Base-by-base conservation (phyloP, 1,140 invertebrate species). In the Platyscapa corneri region DNA sequence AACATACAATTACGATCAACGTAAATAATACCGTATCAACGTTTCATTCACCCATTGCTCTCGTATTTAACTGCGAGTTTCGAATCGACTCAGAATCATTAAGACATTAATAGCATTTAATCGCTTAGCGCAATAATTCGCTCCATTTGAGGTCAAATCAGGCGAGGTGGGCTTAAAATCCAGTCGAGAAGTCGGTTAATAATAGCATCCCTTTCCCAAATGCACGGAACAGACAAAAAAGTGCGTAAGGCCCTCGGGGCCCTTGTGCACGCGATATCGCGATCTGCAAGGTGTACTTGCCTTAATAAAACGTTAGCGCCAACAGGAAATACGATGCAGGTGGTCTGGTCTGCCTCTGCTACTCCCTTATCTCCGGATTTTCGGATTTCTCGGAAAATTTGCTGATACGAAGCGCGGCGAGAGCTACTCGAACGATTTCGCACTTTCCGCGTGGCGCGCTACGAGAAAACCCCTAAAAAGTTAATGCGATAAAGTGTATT, bases 241-340 rank as follows among this genome's bases (percentile, higher is more conserved):
- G 65, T 8, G 30, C 65, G 30, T 70, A 70, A 81, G 79, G 64
- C 42, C 65, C 79, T 42, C 20, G 64, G 65, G 46, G 46, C 27
- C 37, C 30, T n/a, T 67, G 65, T 16, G 65, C 79, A 53, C 79
- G 79, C 65, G 65, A 81, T 81, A 49, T 37, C 42, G 23, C 79
- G 64, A 67, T 81, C 64, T 49, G 79, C 39, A 27, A 7, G 16
- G 65, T 60, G 23, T 20, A 27, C 32, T n/a, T 16, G 65, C 10
- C 32, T 81, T 81, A 81, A 81, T 81, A 53, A 81, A 65, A 70
- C 64, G 37, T 70, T 70, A 27, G 60, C 37, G 32, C 76, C n/a
- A 16, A 34, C 65, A 32, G 46, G 20, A 60, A 60, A 18, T n/a
- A n/a, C 79, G 79, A 81, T 81, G 56, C 42, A 81, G 79, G 79